Conservation (phyloP, 2,113 vertebrate species). For the Climacteris rufus region DNA sequence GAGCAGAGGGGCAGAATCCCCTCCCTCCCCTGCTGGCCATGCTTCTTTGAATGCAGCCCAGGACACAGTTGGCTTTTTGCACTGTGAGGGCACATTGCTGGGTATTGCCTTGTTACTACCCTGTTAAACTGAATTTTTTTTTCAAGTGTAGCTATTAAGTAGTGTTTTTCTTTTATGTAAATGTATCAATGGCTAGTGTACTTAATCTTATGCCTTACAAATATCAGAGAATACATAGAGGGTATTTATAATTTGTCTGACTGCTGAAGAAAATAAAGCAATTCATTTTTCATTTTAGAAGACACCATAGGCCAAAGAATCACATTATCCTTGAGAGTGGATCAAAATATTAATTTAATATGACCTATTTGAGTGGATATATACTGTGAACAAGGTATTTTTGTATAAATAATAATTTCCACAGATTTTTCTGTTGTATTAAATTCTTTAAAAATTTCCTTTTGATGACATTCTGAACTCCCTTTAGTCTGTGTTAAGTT, state of each 20-base stretch:
- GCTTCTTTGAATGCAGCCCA: not conserved
- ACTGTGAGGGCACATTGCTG: accelerated
- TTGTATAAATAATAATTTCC: not conserved
- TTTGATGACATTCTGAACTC: not conserved
- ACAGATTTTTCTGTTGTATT: not conserved
- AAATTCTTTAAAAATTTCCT: not conserved
- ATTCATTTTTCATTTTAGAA: not conserved
- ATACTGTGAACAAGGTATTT: not conserved
- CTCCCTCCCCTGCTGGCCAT: not conserved
- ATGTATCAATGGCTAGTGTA: not conserved
- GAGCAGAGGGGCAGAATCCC: not conserved
- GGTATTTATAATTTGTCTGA: not conserved
- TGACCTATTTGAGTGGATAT: not conserved
- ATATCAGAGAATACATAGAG: not conserved
- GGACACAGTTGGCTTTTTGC: not conserved
- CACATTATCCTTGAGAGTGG: not conserved
- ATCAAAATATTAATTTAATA: not conserved
- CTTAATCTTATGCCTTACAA: not conserved
- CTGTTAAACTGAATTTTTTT: not conserved
- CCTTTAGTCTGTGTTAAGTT: not conserved
- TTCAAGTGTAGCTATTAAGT: not conserved
- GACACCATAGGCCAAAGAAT: not conserved
- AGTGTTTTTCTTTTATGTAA: not conserved
- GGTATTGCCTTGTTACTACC: not conserved
- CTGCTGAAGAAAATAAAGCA: not conserved